These are phyloP conservation scores for Varecia variegata DNA, from an alignment of 2,797 vertebrate species.

Conservation along the genomic window DNA sequence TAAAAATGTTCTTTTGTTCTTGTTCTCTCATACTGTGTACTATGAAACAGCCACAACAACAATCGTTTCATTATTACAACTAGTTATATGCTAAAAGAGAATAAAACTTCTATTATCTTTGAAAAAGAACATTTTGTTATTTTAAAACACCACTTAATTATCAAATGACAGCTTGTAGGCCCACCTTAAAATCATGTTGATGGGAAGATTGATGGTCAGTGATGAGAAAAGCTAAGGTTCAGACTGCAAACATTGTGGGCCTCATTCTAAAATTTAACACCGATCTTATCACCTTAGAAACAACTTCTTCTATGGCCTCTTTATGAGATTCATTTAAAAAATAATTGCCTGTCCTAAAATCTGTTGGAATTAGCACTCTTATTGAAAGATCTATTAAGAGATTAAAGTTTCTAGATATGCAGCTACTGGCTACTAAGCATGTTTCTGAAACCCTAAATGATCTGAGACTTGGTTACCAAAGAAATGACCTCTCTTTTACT, in stretches of 20 bases:
- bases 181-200: conserved; percentile 51
- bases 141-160: conserved; percentile 56
- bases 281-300: conserved; percentile 37
- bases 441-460: not conserved
- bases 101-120: conserved; percentile 53
- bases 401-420: conserved; percentile 26
- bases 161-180: conserved; percentile 50
- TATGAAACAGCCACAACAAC: not conserved
- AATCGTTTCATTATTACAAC: not conserved
- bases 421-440: not conserved
- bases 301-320: not conserved
- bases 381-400: conserved; percentile 42
- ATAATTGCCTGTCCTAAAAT: conserved; percentile 50
- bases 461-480: not conserved
- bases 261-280: conserved; percentile 24
- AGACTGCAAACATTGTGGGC: not conserved
- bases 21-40: not conserved
- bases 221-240: not conserved
- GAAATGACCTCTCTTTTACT: not conserved
- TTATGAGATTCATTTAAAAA: conserved; percentile 43
- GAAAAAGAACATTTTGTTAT: conserved; percentile 62
- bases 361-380: conserved; percentile 24
- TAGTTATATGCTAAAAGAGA: conserved; percentile 22
- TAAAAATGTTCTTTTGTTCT: not conserved
- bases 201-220: conserved; percentile 53